Base-by-base conservation (phyloP, 2,888 invertebrate genomes). In the Diaprepes abbreviatus region DNA sequence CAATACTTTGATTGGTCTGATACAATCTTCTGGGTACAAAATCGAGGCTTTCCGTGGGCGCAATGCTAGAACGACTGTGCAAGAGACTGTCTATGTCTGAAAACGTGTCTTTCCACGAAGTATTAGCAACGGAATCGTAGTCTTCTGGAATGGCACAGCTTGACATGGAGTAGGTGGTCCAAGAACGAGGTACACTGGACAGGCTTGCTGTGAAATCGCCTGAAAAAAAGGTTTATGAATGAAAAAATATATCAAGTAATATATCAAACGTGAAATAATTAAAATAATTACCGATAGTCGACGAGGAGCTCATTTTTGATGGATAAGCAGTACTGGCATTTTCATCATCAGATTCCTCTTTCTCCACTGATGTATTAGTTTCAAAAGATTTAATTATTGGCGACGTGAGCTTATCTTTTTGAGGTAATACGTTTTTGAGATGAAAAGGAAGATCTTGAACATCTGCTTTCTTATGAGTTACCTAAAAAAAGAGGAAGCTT, bases 91-190 rank as follows among this genome's bases (percentile, higher is more conserved):
- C 87, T n/a, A 88, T 78, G 70, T 88, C 88, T 0, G 89, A 88
- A 66, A 86, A 86, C 0, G 89, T 88, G 71, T 90, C 90, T 77
- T 89, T 90, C 87, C 89, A 89, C 0, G 88, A 89, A 0, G 89
- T 87, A 50, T 87, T 87, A 0, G 85, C 82, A 1, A 84, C 76
- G 0, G 86, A 86, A 68, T 86, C 86, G 40, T 82, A 83, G 36
- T 84, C 85, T 70, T 86, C 86, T 5, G 85, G 86, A 2, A 85
- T 78, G 1, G 85, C 85, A 24, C 83, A 83, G 70, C 84, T 85
- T 1, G 88, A 87, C 58, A 85, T 83, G 1, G 87, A 87, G 31
- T 85, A 83, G 1, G 86, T 80, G 0, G 86, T 86, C 85, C 84
- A 86, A 0, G 85, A 85, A 0, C 78, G 80, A n/a, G 83, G 83